Conservation (phyloP, 2,113 vertebrate species). For the Brachirus orientalis region DNA sequence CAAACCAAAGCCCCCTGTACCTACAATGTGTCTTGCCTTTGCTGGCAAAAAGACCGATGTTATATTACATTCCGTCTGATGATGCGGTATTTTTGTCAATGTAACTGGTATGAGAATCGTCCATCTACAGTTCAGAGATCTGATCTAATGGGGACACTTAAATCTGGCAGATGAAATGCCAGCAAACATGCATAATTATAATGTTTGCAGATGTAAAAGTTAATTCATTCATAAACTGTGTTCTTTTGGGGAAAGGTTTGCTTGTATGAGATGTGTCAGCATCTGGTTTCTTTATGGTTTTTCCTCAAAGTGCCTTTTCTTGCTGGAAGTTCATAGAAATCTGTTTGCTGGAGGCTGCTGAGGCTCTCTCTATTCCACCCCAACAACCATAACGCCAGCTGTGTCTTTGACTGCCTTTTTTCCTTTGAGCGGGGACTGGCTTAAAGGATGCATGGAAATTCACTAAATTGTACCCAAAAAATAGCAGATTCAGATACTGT, state of each 20-base stretch:
- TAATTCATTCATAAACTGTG: background rate
- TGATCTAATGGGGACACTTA: background rate
- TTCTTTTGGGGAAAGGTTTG: fast-evolving
- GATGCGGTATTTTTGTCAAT: constrained; percentile 28
- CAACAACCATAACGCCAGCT: background rate
- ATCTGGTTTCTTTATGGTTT: background rate
- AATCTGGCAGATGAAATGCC: background rate
- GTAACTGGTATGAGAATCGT: constrained; percentile 6
- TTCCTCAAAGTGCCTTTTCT: background rate
- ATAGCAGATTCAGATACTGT: background rate
- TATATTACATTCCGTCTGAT: constrained; percentile 51
- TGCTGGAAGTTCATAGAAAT: constrained; percentile 4
- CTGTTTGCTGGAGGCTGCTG: constrained; percentile 4
- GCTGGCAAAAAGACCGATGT: constrained; percentile 35
- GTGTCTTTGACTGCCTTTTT: background rate
- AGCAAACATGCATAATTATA: background rate
- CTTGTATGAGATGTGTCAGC: background rate
- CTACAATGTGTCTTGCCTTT: constrained; percentile 10
- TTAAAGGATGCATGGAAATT: background rate
- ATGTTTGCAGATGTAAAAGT: background rate
- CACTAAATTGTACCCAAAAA: background rate
- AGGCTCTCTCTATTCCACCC: background rate
- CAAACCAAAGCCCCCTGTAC: constrained; percentile 14
- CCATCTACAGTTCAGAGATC: constrained; percentile 3
- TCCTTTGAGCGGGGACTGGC: background rate